A percentile compares a stretch with the other conserved stretches of the same genome.
phyloP scores from a whole-genome alignment of 2,888 invertebrate genomes.

The Drosophila tanythrix region DNA sequence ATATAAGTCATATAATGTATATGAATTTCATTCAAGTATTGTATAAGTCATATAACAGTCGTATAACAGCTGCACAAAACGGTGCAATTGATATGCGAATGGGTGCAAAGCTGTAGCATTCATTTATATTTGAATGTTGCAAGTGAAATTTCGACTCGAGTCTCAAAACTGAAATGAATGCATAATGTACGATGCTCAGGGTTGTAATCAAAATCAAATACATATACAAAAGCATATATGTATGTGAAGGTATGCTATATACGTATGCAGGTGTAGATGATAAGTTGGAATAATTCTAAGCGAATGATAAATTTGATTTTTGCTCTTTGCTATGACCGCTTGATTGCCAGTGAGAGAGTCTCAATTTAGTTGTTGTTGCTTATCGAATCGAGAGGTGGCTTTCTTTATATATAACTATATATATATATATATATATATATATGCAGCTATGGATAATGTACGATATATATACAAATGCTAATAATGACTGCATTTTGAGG shows the following conservation, averaged over 20 bases:
- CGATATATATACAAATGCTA: constrained; percentile 25
- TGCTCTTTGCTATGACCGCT: constrained; percentile 27
- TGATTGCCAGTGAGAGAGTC: constrained; percentile 19
- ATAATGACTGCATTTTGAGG: background rate
- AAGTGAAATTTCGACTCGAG: background rate
- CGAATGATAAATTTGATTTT: constrained; percentile 26
- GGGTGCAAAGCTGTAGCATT: background rate
- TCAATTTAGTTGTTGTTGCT: constrained; percentile 18
- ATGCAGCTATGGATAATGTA: constrained; percentile 20
- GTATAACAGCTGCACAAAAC: constrained; percentile 23
- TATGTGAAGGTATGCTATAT: background rate
- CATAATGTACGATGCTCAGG: constrained; percentile 23
- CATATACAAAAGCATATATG: background rate
- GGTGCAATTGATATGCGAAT: background rate
- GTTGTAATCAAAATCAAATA: background rate
- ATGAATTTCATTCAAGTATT: background rate
- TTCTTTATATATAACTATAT: background rate
- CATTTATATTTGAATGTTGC: constrained; percentile 20
- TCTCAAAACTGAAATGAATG: constrained; percentile 19
- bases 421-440: background rate
- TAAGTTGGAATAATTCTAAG: constrained; percentile 2
- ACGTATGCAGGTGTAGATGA: constrained; percentile 4
- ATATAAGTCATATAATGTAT: background rate
- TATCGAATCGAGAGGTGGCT: constrained; percentile 8
- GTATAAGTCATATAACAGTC: constrained; percentile 10